phyloP scores from a whole-genome alignment of 2,113 vertebrate genomes.

The Amphiprion ocellaris region DNA sequence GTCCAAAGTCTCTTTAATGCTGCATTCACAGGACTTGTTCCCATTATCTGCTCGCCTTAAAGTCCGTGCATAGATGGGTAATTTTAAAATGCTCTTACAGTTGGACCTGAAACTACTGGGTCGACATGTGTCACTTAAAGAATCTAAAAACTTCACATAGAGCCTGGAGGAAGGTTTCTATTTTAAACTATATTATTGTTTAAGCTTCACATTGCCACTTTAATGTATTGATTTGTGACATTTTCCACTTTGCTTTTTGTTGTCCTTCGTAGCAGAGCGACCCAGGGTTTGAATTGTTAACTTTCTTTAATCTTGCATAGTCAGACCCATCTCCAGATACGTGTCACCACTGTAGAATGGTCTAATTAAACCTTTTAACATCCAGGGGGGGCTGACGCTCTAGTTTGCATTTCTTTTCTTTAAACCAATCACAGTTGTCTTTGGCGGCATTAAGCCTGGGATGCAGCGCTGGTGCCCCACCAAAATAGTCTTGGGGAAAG shows the following conservation, averaged over 20 bases:
- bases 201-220: background rate
- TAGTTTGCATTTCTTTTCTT: no score
- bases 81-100: background rate
- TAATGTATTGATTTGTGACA: background rate
- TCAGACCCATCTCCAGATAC: no score
- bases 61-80: constrained; percentile 3
- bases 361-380: no score
- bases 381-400: no score
- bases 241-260: background rate
- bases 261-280: no score
- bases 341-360: no score
- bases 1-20: constrained; percentile 16
- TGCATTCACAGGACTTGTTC: constrained; percentile 2
- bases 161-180: background rate
- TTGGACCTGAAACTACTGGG: background rate
- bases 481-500: no score
- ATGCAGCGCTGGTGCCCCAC: no score
- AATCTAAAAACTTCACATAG: background rate
- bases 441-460: no score
- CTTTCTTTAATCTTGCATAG: no score
- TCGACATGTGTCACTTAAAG: constrained; percentile 5
- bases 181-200: background rate
- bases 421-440: no score
- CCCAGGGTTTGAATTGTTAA: no score
- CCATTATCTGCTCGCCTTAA: constrained; percentile 18